Conservation (phyloP, 2,888 invertebrate species). For the Cistogaster globosa region DNA sequence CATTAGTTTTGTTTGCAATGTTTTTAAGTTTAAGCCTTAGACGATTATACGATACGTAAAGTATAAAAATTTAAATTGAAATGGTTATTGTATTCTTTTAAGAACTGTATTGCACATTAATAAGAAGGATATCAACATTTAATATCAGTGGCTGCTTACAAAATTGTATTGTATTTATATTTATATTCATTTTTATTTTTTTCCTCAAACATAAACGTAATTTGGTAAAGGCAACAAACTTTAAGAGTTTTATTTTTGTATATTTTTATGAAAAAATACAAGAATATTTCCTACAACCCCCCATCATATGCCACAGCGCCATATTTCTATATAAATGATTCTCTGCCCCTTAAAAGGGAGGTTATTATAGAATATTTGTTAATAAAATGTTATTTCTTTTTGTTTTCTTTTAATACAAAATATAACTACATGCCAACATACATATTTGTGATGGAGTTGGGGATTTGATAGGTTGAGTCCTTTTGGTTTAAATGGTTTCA, state of each 20-base stretch:
- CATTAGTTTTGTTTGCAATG: too few species aligned
- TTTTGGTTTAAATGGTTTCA: conserved; percentile 63
- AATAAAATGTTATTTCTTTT: conserved; percentile 66
- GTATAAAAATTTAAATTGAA: neutral
- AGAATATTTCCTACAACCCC: conserved; percentile 54
- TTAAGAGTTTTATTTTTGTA: conserved; percentile 47
- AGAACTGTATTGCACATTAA: conserved; percentile 34
- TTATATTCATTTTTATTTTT: conserved; percentile 55
- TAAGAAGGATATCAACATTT: conserved; percentile 65
- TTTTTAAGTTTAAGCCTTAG: too few species aligned
- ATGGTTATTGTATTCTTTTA: conserved; percentile 14
- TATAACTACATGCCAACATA: conserved; percentile 41
- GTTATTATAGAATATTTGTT: conserved; percentile 69
- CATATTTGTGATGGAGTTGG: conserved; percentile 9
- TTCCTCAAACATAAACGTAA: conserved; percentile 51
- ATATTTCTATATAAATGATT: conserved; percentile 64
- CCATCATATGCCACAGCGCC: conserved; percentile 39
- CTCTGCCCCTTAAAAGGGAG: conserved; percentile 47
- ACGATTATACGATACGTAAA: too few species aligned
- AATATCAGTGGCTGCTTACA: conserved; percentile 70
- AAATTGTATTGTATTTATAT: conserved; percentile 39
- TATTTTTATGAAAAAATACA: conserved; percentile 62
- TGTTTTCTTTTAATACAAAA: conserved; percentile 53
- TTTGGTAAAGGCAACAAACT: conserved; percentile 68
- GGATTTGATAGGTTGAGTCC: conserved; percentile 38